Conservation (phyloP, 2,888 invertebrate species). For the Eustalomyia histrio region DNA sequence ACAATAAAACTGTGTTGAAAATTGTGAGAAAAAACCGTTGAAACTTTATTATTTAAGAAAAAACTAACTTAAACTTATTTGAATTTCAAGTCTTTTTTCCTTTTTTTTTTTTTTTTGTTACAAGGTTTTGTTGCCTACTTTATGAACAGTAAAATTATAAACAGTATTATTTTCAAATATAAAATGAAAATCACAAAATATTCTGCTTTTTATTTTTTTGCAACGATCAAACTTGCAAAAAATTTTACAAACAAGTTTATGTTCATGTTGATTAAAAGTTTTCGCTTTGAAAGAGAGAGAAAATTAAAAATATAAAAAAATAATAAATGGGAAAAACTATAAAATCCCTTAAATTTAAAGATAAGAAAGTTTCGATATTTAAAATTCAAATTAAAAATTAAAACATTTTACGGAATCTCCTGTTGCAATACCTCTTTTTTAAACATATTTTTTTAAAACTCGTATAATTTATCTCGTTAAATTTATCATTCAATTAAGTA, state of each 20-base stretch:
- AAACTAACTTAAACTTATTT: slow-evolving; percentile 36
- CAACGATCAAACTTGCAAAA: slow-evolving; percentile 13
- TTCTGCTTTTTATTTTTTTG: slow-evolving; percentile 22
- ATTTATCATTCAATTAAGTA: too few species aligned
- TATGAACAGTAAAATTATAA: slow-evolving; percentile 23
- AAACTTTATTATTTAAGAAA: slow-evolving; percentile 22
- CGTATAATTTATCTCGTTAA: too few species aligned
- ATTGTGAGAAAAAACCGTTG: background rate
- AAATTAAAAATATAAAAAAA: slow-evolving; percentile 7
- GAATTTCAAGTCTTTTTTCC: slow-evolving; percentile 10
- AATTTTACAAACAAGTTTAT: slow-evolving; percentile 35
- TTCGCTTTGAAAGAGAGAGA: slow-evolving; percentile 17
- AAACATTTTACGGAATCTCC: too few species aligned
- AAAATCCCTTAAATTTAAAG: too few species aligned
- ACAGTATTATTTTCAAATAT: slow-evolving; percentile 47
- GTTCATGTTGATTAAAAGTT: slow-evolving; percentile 56
- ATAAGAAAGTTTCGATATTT: too few species aligned
- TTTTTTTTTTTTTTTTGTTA: slow-evolving; percentile 15
- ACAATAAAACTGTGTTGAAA: background rate
- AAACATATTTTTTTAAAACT: too few species aligned
- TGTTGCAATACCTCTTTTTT: too few species aligned
- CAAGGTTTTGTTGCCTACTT: slow-evolving; percentile 41
- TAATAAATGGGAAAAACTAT: too few species aligned
- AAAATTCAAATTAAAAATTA: too few species aligned
- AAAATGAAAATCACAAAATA: slow-evolving; percentile 38